phyloP scores from a whole-genome alignment of 2,888 invertebrate genomes.

The Andrena camellia region DNA sequence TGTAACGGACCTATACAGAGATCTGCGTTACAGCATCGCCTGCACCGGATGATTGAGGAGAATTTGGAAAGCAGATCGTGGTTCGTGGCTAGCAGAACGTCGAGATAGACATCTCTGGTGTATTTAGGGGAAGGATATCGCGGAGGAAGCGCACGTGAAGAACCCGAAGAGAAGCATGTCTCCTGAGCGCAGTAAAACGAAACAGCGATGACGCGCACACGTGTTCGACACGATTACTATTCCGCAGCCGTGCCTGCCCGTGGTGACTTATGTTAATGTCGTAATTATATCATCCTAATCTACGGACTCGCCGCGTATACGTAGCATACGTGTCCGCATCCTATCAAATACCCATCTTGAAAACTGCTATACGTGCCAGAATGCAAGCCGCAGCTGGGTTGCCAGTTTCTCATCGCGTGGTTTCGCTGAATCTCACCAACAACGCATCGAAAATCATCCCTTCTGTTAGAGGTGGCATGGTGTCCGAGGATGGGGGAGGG shows the following conservation, averaged over 20 bases:
- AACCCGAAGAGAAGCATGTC: conserved; percentile 45
- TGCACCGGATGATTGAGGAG: conserved; percentile 1
- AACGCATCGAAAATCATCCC: conserved; percentile 33
- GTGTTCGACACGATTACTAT: conserved; percentile 84
- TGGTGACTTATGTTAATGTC: conserved; percentile 85
- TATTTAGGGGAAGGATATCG: conserved; percentile 73
- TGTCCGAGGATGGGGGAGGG: neutral
- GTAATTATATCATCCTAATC: conserved; percentile 85
- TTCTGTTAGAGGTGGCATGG: neutral
- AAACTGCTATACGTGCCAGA: conserved; percentile 84
- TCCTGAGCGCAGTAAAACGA: conserved; percentile 67
- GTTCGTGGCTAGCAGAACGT: conserved; percentile 12
- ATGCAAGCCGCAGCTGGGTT: conserved; percentile 72
- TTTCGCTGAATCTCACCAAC: conserved; percentile 61
- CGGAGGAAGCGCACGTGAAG: conserved; percentile 66
- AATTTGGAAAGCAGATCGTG: conserved; percentile 25
- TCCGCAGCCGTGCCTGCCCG: conserved; percentile 80
- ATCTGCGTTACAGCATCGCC: neutral
- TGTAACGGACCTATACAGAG: neutral
- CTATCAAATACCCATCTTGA: conserved; percentile 85
- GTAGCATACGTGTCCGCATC: conserved; percentile 82
- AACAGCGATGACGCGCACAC: conserved; percentile 75
- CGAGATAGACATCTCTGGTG: conserved; percentile 74
- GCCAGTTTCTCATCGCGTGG: conserved; percentile 53
- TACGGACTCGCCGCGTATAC: conserved; percentile 80